phyloP scores from a whole-genome alignment of 2,888 invertebrate genomes.

The Prenolepis imparis region DNA sequence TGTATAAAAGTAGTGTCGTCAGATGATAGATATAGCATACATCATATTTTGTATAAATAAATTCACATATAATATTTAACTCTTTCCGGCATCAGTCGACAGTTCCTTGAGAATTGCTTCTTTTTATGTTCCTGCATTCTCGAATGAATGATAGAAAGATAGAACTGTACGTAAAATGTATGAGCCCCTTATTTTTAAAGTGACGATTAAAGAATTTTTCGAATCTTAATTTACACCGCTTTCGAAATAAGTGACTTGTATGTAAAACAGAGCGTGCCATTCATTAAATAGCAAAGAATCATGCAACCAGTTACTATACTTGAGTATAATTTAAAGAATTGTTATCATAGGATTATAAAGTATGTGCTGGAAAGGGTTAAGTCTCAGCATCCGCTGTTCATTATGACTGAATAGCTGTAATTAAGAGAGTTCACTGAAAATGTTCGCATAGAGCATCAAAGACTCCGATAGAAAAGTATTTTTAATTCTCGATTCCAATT shows the following conservation, averaged over 20 bases:
- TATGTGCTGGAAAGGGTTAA: constrained; percentile 41
- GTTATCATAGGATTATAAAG: background rate
- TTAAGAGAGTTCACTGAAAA: constrained; percentile 15
- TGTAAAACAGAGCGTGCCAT: constrained; percentile 25
- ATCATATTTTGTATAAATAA: constrained; percentile 36
- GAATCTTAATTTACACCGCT: background rate
- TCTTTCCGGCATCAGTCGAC: constrained; percentile 36
- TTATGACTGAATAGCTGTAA: constrained; percentile 48
- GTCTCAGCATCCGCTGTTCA: constrained; percentile 41
- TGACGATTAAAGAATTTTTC: background rate
- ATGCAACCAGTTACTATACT: constrained; percentile 9
- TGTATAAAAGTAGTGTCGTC: constrained; percentile 32
- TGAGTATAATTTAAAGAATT: constrained; percentile 21
- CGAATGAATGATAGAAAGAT: constrained; percentile 34
- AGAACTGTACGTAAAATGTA: constrained; percentile 9
- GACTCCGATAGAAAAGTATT: constrained; percentile 47
- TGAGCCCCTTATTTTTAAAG: constrained; percentile 22
- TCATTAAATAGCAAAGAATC: constrained; percentile 3
- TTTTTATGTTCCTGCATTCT: constrained; percentile 39
- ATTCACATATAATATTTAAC: constrained; percentile 27
- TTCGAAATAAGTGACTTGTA: constrained; percentile 28
- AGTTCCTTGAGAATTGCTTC: constrained; percentile 38
- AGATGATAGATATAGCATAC: constrained; percentile 29
- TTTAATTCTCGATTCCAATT: constrained; percentile 45
- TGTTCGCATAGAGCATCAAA: constrained; percentile 27